Conservation (phyloP, 1,140 invertebrate genomes). For the Anastrepha ludens region DNA sequence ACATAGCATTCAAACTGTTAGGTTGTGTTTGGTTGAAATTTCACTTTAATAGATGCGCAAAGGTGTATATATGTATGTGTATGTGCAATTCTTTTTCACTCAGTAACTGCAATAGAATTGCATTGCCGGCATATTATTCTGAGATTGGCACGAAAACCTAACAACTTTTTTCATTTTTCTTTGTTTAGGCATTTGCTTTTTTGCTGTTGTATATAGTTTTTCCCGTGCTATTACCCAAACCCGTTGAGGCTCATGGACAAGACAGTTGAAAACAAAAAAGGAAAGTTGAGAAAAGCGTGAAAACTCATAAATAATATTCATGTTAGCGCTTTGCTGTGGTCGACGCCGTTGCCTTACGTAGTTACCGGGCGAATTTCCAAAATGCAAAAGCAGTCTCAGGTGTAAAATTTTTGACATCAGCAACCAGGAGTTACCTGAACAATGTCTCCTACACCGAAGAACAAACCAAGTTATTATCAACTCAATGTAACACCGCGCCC, state of each 20-base stretch:
- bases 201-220: conserved; percentile 21
- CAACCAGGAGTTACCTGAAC: not conserved
- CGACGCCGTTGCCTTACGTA: not conserved
- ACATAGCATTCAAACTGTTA: too few species aligned
- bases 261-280: conserved; percentile 18
- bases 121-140: not conserved
- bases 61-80: not conserved
- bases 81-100: not conserved
- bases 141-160: conserved; percentile 6
- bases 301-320: conserved; percentile 55
- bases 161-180: conserved; percentile 2
- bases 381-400: conserved; percentile 55
- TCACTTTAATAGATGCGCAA: not conserved
- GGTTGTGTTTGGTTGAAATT: too few species aligned
- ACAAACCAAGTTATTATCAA: conserved; percentile 1
- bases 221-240: conserved; percentile 10
- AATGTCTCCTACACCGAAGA: conserved; percentile 34
- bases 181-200: conserved; percentile 22
- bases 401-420: conserved; percentile 47
- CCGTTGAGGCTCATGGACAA: conserved; percentile 10
- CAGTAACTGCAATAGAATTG: not conserved
- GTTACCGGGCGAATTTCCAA: conserved; percentile 22
- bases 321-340: conserved; percentile 6
- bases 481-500: not conserved
- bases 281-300: conserved; percentile 27